These are phyloP conservation scores for Cataglyphis livida DNA, from an alignment of 2,888 invertebrate species.

Conservation along the genomic window DNA sequence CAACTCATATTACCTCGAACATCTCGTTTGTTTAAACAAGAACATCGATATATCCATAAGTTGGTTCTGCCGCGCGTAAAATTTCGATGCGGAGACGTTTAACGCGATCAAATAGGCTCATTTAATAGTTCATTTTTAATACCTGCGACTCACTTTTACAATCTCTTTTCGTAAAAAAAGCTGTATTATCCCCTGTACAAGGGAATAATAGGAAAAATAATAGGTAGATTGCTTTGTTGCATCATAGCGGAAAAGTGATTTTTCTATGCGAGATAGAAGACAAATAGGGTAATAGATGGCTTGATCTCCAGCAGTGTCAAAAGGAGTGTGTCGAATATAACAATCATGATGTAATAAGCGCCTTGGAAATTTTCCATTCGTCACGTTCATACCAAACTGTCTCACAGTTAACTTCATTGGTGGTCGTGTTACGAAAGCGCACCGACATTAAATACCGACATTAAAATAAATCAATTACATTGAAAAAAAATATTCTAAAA, in stretches of 20 bases:
- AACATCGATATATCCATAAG: background rate
- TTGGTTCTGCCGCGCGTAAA: too few relatives aligned
- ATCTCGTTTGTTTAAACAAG: background rate
- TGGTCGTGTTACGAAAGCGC: background rate
- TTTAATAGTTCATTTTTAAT: constrained; percentile 79
- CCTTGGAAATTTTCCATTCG: constrained; percentile 55
- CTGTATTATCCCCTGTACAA: constrained; percentile 39
- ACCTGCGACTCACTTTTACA: constrained; percentile 65
- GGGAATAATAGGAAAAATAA: constrained; percentile 66
- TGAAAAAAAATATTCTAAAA: background rate
- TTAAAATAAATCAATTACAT: background rate
- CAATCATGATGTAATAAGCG: constrained; percentile 71
- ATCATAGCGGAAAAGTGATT: constrained; percentile 58
- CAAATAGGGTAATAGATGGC: constrained; percentile 22
- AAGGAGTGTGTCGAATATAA: constrained; percentile 65
- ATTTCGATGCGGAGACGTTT: background rate
- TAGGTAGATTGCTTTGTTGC: constrained; percentile 52
- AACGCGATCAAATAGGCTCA: constrained; percentile 75
- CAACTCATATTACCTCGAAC: background rate
- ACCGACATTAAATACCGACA: background rate
- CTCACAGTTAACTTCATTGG: background rate
- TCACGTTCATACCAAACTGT: constrained; percentile 4
- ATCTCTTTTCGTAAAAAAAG: constrained; percentile 48
- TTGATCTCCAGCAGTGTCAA: constrained; percentile 50
- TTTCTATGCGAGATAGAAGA: constrained; percentile 59